A percentile compares a stretch with the other conserved stretches of the same genome.
These are phyloP conservation scores for Xiphophorus maculatus DNA, from an alignment of 2,113 vertebrate genomes.

Conservation along the genomic window DNA sequence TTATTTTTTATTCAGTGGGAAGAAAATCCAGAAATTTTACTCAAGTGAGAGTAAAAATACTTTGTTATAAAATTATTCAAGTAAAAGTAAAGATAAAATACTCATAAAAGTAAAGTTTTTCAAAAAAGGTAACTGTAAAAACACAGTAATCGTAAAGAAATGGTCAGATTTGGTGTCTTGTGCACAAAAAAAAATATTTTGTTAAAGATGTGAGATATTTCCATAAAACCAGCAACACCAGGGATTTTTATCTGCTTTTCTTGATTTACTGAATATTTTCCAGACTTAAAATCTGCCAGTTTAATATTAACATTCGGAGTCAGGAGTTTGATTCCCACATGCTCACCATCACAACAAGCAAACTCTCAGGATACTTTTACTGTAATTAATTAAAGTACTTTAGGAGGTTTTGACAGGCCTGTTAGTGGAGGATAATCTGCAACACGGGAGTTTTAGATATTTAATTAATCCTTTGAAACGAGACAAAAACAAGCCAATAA, in stretches of 20 bases:
- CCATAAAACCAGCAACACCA: neutral
- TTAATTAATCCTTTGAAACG: neutral
- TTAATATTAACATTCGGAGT: neutral
- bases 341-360: neutral
- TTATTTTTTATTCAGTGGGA: too few species aligned
- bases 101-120: too few species aligned
- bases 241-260: neutral
- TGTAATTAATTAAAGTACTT: conserved; percentile 4
- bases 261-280: neutral
- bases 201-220: conserved; percentile 21
- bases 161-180: conserved; percentile 4
- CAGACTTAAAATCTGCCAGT: neutral
- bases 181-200: neutral
- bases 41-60: too few species aligned
- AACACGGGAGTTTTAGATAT: neutral
- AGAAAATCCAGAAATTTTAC: too few species aligned
- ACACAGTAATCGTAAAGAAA: conserved; percentile 31
- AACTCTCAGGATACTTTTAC: neutral
- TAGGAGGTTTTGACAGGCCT: neutral
- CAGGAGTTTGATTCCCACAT: neutral
- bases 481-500: neutral
- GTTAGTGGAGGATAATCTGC: conserved; percentile 5
- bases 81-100: too few species aligned
- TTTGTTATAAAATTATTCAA: too few species aligned
- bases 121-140: conserved; percentile 13